A percentile compares a stretch with the other conserved stretches of the same genome.
Evolutionary conservation across 2,888 invertebrate species (phyloP).

Genomic region (Pseudococcus jackbeardsleyi): DNA sequence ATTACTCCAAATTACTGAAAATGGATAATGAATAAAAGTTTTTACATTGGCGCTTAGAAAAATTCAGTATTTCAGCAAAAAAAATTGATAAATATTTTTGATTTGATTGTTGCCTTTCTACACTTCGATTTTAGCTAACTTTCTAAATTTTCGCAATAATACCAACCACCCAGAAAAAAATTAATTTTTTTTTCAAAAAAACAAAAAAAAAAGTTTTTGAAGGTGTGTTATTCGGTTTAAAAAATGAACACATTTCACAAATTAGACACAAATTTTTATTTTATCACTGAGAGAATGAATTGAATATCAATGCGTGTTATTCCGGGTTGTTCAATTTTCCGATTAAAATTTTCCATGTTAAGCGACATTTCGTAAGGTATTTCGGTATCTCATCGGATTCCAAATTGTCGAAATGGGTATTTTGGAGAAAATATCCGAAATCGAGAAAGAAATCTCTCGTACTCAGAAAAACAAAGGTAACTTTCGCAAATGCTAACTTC

Average conservation of each 20-base stretch:
- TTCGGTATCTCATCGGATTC: neutral
- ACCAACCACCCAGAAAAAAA: no score
- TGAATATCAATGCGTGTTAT: neutral
- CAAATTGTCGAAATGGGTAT: conserved; percentile 88
- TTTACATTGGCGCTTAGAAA: neutral
- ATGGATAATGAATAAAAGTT: neutral
- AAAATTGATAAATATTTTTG: no score
- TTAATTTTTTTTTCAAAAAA: no score
- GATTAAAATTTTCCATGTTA: neutral
- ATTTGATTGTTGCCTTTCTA: no score
- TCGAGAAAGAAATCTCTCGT: conserved; percentile 97
- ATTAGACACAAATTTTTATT: no score
- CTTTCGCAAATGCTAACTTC: neutral
- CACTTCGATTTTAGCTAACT: no score
- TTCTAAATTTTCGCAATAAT: no score
- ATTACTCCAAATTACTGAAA: neutral
- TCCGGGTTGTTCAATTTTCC: neutral
- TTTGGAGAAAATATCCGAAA: conserved; percentile 98
- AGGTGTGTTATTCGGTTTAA: no score
- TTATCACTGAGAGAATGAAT: neutral
- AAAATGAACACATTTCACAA: neutral
- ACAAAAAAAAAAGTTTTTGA: no score
- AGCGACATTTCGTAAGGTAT: neutral
- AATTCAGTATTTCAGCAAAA: no score
- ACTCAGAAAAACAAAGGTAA: conserved; percentile 99